Evolutionary conservation across 2,113 vertebrate species (phyloP), one percentile per base, ranked within the genome.

Genomic region (Austrofundulus limnaeus): DNA sequence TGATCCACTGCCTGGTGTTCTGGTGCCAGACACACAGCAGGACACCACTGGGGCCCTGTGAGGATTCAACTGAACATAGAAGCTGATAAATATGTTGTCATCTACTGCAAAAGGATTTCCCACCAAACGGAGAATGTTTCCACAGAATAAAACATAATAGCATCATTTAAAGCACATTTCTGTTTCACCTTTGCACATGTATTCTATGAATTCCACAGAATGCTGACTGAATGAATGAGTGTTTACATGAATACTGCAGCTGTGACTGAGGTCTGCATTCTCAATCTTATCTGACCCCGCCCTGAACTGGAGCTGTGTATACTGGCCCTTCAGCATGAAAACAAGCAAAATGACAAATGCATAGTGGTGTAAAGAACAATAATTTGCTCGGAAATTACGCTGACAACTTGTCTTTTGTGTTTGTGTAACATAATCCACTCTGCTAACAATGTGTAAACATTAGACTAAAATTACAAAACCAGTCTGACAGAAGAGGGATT

Each of bases 171-270:
- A n/a, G n/a, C n/a, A n/a, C n/a, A n/a, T n/a, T n/a, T n/a, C n/a
- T n/a, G n/a, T n/a, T n/a, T n/a, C 17, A 9, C 2, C n/a, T 28
- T 5, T 4, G 10, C 11, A 49, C 3, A 24, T 39, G 16, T 11
- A 19, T 50, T 12, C 25, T 8, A 14, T 37, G 2, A 4, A 14
- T 19, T 7, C 51, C 38, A 34, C 41, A 21, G 10, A 15, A 42
- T 66, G 45, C 31, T 53, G 60, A 53, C 63, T 24, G n/a, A 39
- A 67, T 39, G 10, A 19, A 55, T 52, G 62, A 61, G 38, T 38
- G 49, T 20, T 49, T 24, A 8, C 15, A 37, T 55, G 8, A 31
- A 66, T 49, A 49, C 47, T 61, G 47, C 23, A 49, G 50, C 34
- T 21, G 45, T 58, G 54, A 41, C 63, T 43, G 45, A 57, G 0